These are phyloP conservation scores for Stegostoma tigrinum DNA, from an alignment of 2,113 vertebrate species.

Conservation along the genomic window DNA sequence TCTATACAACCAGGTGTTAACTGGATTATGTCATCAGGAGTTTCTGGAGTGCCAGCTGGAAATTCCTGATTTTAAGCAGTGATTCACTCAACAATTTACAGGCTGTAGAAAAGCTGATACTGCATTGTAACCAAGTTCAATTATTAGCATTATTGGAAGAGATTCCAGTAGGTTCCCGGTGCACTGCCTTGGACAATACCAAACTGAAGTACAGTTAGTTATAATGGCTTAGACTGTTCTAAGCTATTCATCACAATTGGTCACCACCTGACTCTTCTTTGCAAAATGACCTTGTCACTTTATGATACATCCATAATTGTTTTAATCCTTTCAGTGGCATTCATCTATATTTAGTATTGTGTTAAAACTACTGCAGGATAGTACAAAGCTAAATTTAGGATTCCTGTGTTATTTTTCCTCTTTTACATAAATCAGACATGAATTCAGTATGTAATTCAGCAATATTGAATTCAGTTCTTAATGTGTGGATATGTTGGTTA, in stretches of 20 bases:
- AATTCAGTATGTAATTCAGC: neutral
- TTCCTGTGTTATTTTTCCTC: neutral
- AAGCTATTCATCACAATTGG: neutral
- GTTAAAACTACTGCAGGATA: neutral
- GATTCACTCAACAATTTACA: conserved; percentile 31
- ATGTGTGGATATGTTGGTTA: neutral
- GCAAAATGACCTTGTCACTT: conserved; percentile 28
- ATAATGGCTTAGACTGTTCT: neutral
- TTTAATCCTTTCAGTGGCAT: conserved; percentile 12
- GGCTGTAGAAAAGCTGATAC: conserved; percentile 25
- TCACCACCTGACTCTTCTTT: neutral
- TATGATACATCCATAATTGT: neutral
- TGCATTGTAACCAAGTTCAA: conserved; percentile 1
- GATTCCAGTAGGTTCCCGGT: neutral
- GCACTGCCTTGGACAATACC: neutral
- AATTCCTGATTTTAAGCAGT: conserved; percentile 19
- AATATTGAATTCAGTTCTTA: neutral
- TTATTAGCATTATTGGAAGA: neutral
- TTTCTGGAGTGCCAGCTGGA: conserved; percentile 14
- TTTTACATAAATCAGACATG: neutral
- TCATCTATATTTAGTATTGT: conserved; percentile 1
- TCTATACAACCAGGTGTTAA: neutral
- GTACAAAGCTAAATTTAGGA: conserved; percentile 11
- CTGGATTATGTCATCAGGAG: neutral
- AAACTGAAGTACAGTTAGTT: neutral